Conservation (phyloP, 2,797 vertebrate species). For the Okamejei kenojei region DNA sequence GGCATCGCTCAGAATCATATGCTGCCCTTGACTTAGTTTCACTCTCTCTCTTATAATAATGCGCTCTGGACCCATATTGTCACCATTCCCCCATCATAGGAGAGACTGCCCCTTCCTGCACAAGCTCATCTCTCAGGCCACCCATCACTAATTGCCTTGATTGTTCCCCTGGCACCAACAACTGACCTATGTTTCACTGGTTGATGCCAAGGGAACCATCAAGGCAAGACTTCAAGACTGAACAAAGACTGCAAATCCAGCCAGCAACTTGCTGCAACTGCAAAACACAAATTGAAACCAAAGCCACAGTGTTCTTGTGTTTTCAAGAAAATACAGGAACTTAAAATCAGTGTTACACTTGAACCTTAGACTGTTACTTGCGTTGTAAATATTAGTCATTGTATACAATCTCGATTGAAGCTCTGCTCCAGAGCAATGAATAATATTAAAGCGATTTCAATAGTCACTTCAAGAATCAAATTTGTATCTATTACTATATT, state of each 20-base stretch:
- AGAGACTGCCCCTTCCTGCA: background rate
- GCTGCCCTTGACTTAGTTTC: background rate
- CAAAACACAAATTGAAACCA: background rate
- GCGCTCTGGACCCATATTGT: background rate
- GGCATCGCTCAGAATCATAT: too few relatives aligned
- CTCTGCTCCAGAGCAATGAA: background rate
- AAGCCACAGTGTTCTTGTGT: background rate
- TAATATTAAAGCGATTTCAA: background rate
- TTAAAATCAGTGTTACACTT: background rate
- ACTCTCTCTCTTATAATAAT: background rate
- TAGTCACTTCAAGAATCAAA: slow-evolving; percentile 6
- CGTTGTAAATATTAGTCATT: background rate
- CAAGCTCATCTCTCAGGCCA: background rate
- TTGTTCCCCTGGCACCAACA: too few relatives aligned
- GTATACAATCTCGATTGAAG: background rate
- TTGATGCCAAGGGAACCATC: background rate
- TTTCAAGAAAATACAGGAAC: background rate
- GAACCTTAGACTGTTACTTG: background rate
- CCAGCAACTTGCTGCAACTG: background rate
- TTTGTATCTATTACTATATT: background rate
- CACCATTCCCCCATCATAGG: background rate
- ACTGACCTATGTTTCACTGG: background rate
- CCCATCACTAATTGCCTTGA: background rate
- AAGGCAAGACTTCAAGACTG: background rate
- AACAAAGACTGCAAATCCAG: background rate